A percentile compares a stretch with the other conserved stretches of the same genome.
These are phyloP conservation scores for Hipparchia semele DNA, from an alignment of 2,888 invertebrate species.

Conservation along the genomic window DNA sequence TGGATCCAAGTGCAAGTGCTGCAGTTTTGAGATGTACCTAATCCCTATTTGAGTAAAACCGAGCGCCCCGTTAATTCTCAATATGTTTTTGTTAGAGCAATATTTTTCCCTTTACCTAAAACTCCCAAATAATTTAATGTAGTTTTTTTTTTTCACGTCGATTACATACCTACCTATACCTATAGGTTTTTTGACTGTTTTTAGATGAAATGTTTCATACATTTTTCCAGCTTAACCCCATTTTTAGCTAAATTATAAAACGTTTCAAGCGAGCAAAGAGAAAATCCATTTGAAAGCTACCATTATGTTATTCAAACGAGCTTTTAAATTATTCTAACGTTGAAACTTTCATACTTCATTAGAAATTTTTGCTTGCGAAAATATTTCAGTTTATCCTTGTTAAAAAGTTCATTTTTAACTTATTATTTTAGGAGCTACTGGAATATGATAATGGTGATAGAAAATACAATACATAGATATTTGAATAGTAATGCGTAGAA, in stretches of 20 bases:
- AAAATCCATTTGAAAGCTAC: not conserved
- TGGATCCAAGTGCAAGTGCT: conserved; percentile 36
- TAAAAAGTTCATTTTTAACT: no score
- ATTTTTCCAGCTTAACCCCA: not conserved
- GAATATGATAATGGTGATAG: no score
- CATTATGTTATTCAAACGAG: not conserved
- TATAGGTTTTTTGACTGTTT: not conserved
- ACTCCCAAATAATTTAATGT: not conserved
- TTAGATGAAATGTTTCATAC: not conserved
- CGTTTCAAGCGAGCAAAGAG: no score
- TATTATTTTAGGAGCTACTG: no score
- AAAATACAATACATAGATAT: no score
- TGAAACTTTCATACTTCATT: not conserved
- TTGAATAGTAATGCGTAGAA: no score
- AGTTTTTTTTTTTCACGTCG: not conserved
- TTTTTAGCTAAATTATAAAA: not conserved
- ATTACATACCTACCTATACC: not conserved
- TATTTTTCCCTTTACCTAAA: not conserved
- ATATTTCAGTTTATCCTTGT: no score
- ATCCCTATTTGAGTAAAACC: not conserved
- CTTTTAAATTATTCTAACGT: not conserved
- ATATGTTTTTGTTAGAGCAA: not conserved
- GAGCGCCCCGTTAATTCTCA: not conserved
- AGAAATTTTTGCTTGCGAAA: no score
- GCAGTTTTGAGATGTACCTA: conserved; percentile 3